phyloP scores from a whole-genome alignment of 2,888 invertebrate genomes.

The Latrodectus elegans region DNA sequence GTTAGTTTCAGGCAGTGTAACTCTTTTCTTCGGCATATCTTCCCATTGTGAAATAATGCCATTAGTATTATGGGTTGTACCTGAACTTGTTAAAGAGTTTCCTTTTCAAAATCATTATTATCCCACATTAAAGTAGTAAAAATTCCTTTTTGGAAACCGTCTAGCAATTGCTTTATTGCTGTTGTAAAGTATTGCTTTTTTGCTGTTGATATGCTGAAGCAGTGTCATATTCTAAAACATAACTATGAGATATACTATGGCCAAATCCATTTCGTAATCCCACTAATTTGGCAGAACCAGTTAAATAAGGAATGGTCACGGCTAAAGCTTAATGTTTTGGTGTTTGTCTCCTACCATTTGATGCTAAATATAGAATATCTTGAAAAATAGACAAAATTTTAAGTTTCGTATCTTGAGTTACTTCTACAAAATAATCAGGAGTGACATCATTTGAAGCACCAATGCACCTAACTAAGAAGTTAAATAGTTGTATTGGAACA shows the following conservation, averaged over 20 bases:
- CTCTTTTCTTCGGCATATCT: background rate
- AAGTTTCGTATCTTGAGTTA: too few relatives aligned
- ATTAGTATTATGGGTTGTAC: background rate
- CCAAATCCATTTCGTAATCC: slow-evolving; percentile 13
- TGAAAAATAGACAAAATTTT: too few relatives aligned
- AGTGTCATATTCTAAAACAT: slow-evolving; percentile 4
- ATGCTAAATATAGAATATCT: too few relatives aligned
- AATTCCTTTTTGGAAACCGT: background rate
- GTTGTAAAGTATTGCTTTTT: background rate
- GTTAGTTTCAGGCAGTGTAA: background rate
- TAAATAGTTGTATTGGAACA: background rate
- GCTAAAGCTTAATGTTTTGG: too few relatives aligned
- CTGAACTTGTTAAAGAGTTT: slow-evolving; percentile 8
- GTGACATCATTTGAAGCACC: background rate
- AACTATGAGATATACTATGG: background rate
- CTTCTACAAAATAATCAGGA: too few relatives aligned
- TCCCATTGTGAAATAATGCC: slow-evolving; percentile 18
- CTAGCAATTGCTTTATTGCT: background rate
- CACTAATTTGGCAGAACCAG: too few relatives aligned
- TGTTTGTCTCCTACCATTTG: too few relatives aligned
- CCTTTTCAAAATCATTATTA: slow-evolving; percentile 15
- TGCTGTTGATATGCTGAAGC: slow-evolving; percentile 1
- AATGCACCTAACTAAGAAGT: background rate
- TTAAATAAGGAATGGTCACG: too few relatives aligned
- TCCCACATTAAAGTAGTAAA: slow-evolving; percentile 4